Base-by-base conservation (phyloP, 2,888 invertebrate genomes). In the Copidosoma aretas region DNA sequence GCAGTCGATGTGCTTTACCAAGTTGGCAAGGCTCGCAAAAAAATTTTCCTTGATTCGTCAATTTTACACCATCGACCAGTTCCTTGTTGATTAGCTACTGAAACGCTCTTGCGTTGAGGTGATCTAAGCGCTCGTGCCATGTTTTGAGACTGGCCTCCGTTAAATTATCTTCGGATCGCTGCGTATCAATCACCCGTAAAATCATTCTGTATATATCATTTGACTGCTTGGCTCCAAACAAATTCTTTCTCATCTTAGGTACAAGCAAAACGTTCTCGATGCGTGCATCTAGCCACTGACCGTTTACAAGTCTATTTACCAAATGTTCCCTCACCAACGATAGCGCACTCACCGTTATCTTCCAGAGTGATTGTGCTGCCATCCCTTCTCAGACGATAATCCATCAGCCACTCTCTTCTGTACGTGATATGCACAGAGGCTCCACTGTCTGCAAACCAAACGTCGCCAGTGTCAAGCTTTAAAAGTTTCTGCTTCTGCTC, bases 11-110 rank as follows among this genome's bases (percentile, higher is more conserved):
- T 12, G 73, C 59, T 61, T 78, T 77, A 24, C 76, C 77, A 8
- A 73, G 60, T 17, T 67, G 67, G 66, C 77, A 77, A 17, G 73
- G 22, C 64, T 75, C 76, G 62, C 77, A 77, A 56, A 75, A 72
- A 32, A 76, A 71, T 58, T 71, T 60, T 12, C 73, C 64, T n/a
- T 41, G 52, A 24, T 72, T 66, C 0, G 46, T 58, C 22, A 69
- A 2, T 41, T 71, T 63, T 0, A 73, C 51, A 19, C 73, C 72
- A 22, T 71, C 65, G 49, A 70, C 56, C 46, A 60, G 1, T 1
- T 19, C 15, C n/a, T 60, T 46, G 8, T 22, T 22, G 0, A 32
- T 39, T 52, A 72, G 24, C 21, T 73, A 57, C 1, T 53, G 19
- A 39, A 72, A 21, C 1, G 58, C 61, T 12, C 52, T 41, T 10